These are phyloP conservation scores for Diabrotica undecimpunctata DNA, from an alignment of 1,140 invertebrate species.

Conservation along the genomic window DNA sequence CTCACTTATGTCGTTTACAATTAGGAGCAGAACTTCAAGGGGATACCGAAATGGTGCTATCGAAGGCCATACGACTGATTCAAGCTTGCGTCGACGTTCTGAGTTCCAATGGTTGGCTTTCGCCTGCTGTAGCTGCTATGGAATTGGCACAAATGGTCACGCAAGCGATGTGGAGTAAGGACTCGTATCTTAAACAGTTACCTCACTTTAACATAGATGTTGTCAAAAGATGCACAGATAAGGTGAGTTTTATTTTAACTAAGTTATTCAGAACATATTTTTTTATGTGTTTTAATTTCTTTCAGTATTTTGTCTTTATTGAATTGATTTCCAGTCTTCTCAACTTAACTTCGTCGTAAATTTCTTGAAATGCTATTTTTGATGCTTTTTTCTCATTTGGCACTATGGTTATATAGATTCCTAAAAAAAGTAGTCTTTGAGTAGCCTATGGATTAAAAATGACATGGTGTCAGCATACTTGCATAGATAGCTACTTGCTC, in stretches of 20 bases:
- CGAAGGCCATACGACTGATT: conserved; percentile 86
- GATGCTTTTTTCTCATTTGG: too few species aligned
- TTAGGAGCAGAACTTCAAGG: conserved; percentile 93
- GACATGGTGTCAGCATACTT: too few species aligned
- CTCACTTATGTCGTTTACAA: conserved; percentile 90
- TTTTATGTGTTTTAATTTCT: too few species aligned
- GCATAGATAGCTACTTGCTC: too few species aligned
- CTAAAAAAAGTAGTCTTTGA: too few species aligned
- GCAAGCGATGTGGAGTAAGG: conserved; percentile 99
- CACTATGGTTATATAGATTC: too few species aligned
- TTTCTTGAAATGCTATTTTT: too few species aligned
- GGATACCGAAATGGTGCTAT: conserved; percentile 89
- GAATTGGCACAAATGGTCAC: conserved; percentile 99
- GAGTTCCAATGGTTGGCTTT: conserved; percentile 96
- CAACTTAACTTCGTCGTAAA: too few species aligned
- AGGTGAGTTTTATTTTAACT: conserved; percentile 51
- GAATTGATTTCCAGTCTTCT: too few species aligned
- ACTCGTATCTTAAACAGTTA: conserved; percentile 94
- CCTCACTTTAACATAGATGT: conserved; percentile 92
- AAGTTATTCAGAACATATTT: too few species aligned
- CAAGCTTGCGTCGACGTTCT: conserved; percentile 99
- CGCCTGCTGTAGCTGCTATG: conserved; percentile 98
- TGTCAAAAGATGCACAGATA: conserved; percentile 87
- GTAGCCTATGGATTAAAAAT: too few species aligned
- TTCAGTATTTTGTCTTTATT: too few species aligned